Evolutionary conservation across 2,113 vertebrate species (phyloP).

Genomic region (Trogon melanurus): DNA sequence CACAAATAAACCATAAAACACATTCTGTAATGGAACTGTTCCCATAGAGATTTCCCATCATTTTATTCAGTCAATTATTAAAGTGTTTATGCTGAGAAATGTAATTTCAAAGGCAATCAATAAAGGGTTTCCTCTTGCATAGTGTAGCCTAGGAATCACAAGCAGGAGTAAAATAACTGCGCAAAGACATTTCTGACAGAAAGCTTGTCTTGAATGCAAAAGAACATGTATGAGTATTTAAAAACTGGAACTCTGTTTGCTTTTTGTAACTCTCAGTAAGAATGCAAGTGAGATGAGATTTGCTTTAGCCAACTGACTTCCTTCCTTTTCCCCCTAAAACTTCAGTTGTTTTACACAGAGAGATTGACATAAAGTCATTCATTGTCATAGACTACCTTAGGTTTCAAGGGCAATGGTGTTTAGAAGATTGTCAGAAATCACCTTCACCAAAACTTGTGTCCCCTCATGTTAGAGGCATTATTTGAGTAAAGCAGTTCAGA

Average conservation of each 20-base stretch:
- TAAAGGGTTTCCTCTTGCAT: background rate
- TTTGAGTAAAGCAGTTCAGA: background rate
- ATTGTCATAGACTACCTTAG: accelerated
- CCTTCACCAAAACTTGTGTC: accelerated
- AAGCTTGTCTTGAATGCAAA: background rate
- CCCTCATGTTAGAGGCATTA: background rate
- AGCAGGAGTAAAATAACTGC: background rate
- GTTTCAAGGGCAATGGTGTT: background rate
- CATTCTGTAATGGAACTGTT: background rate
- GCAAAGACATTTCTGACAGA: background rate
- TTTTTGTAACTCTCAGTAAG: background rate
- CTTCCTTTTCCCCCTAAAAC: background rate
- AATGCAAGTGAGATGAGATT: background rate
- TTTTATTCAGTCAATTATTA: constrained; percentile 53
- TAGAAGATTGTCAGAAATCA: background rate
- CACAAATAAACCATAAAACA: constrained; percentile 39
- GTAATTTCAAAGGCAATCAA: constrained; percentile 45
- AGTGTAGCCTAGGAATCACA: background rate
- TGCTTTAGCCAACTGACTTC: background rate
- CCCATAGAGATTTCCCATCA: background rate
- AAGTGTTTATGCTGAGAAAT: constrained; percentile 42
- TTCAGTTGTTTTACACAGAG: background rate
- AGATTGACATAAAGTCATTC: background rate
- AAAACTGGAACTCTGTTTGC: background rate
- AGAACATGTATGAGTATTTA: accelerated